Base-by-base conservation (phyloP, 2,113 vertebrate species). In the Cyprinodon brontotheroides region DNA sequence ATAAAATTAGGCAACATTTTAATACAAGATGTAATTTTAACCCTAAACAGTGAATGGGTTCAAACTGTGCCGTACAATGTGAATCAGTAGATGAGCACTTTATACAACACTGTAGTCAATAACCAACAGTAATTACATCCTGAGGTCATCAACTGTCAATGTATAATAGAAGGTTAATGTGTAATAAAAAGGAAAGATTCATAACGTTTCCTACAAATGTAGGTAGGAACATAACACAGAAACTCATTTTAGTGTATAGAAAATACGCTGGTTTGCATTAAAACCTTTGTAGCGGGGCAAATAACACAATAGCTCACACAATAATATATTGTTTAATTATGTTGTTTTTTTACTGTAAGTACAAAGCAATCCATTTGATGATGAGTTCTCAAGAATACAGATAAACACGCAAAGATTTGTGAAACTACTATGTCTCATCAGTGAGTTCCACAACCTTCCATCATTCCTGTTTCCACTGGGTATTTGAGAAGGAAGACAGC, bases 401-500 rank as follows among this genome's bases (percentile, higher is more conserved):
- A 53, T 53, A 38, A 73, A 68, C 37, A 40, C 20, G 22, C 48
- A 91, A 80, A 60, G 80, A 85, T 82, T 48, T 63, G 39, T 61
- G 61, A 76, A 45, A 65, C 67, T 75, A 11, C 45, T 20, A 64
- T 65, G 40, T 74, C 13, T 80, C 86, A 90, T 87, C 85, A 74
- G 75, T 71, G 79, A 80, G 83, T 84, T 77, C 73, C 75, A 48
- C 83, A 68, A 69, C 80, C 65, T 83, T 89, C 87, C 84, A 84
- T 90, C 84, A 90, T 72, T 72, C 85, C 81, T 72, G 81, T 86
- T 86, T 85, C 88, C 48, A 70, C 68, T 59, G 70, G 68, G 85
- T 89, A 90, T 90, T 90, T 90, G 80, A 89, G 79, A 87, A 81
- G 86, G 83, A 87, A 86, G 76, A 81, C 75, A 75, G 87, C 81